Base-by-base conservation (phyloP, 2,113 vertebrate species). In the Bos javanicus region DNA sequence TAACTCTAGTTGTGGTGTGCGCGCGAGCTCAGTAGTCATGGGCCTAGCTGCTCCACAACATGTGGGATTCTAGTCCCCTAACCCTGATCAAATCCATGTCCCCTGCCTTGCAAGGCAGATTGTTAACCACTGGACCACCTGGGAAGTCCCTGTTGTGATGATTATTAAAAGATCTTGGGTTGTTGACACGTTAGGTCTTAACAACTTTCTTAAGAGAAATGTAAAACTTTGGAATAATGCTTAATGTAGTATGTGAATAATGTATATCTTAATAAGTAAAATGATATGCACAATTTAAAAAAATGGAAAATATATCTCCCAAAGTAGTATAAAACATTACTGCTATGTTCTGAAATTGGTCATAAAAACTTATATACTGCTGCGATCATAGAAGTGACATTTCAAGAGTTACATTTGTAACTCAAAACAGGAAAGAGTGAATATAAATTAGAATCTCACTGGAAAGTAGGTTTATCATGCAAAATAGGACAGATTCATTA, bases 381-480 rank as follows among this genome's bases (percentile, higher is more conserved):
- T 5, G 30, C 78, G 60, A 91, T 46, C 74, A 93, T 78, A 95
- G 87, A 97, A 92, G 57, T n/a, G 88, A n/a, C 15, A 89, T 98
- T 89, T 96, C 12, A 6, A 96, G 48, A 85, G 30, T 54, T 96
- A 54, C 7, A 21, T 86, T 94, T 6, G 0, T 7, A 83, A 80
- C 67, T 90, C 67, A 90, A 91, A 81, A 43, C 8, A 96, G 84
- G 78, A 96, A 96, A 97, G 82, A 28, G 60, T 94, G 74, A 94
- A 95, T 96, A 60, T 84, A 98, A 98, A 98, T 98, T 97, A 62
- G 90, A 97, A 33, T 97, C 91, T 74, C 78, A 97, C 95, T 98
- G 92, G 91, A 98, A 98, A 97, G 93, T 97, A 97, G 94, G 95
- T 97, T 98, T 98, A 91, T 98, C 85, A 94, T 90, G n/a, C 83